These are phyloP conservation scores for Heloderma charlesbogerti DNA, from an alignment of 2,113 vertebrate species.

Conservation along the genomic window DNA sequence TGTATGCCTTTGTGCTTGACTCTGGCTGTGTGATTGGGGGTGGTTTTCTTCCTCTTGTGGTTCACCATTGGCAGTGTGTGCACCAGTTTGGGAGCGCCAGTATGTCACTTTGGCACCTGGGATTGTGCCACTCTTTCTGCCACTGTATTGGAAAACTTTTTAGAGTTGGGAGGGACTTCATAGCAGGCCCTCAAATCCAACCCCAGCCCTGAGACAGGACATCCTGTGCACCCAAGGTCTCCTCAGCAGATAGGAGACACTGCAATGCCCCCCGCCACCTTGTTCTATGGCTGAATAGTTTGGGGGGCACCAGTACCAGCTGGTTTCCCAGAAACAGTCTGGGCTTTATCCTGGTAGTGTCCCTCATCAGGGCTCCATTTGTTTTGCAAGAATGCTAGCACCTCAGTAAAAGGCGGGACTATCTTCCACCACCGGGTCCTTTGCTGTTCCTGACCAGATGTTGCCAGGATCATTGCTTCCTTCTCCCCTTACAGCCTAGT, in stretches of 20 bases:
- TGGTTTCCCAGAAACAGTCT: conserved; percentile 19
- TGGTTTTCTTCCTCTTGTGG: background rate
- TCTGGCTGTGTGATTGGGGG: conserved; percentile 1
- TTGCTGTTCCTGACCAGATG: background rate
- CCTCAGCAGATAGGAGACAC: background rate
- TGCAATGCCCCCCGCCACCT: background rate
- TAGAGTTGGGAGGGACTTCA: conserved; percentile 23
- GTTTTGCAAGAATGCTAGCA: conserved; percentile 5
- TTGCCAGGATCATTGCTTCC: background rate
- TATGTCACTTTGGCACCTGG: conserved; percentile 2
- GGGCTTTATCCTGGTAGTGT: background rate
- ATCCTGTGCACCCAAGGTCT: background rate
- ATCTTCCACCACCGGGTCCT: background rate
- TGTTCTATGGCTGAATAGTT: background rate
- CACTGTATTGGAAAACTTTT: conserved; percentile 39
- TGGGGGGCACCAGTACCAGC: conserved; percentile 7
- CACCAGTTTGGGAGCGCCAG: background rate
- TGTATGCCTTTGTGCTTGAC: conserved; percentile 38
- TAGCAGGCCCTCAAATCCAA: conserved; percentile 6
- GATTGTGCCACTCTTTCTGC: background rate
- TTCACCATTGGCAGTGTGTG: conserved; percentile 33
- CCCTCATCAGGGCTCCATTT: background rate
- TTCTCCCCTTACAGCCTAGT: background rate
- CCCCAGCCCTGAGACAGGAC: conserved; percentile 40
- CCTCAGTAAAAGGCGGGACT: background rate